Evolutionary conservation across 1,140 invertebrate genomes (phyloP), one percentile per base, ranked within the genome.

Genomic region (Brachionus plicatilis): DNA sequence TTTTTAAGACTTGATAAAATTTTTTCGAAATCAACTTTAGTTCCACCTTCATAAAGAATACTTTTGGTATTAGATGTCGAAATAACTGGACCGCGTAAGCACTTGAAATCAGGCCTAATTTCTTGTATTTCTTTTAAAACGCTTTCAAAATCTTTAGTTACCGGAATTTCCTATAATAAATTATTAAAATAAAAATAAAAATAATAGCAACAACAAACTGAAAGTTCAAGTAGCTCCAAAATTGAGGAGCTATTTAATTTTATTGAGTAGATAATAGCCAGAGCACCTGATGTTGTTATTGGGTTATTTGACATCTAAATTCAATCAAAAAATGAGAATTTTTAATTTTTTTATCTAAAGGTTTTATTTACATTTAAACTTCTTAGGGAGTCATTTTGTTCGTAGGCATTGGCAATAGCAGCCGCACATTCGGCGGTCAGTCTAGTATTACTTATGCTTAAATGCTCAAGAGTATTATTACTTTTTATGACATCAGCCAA

Each of bases 271-370:
- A 87, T 87, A 20, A 89, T 56, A 8, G 88, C 87, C n/a, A 90
- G 86, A 53, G 88, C 88, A n/a, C 89, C 89, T 11, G 86, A 86
- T 11, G 89, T 89, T 43, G 87, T 88, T 29, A 90, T 87, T n/a
- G 88, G 86, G 85, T 90, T 90, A 85, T 89, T 88, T 12, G 88
- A 88, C 86, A 89, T 89, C 88, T 89, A 84, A 45, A 85, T 37
- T 53, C 1, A 65, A 85, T 83, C 65, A 27, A 37, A 27, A 24
- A 85, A 47, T 12, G 45, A 65, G n/a, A 24, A 12, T n/a, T 27
- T 47, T 6, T 7, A 37, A 6, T 1, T 37, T 37, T 37, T 37
- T 37, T 37, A 37, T 37, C 33, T 7, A 37, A 6, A 6, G 33
- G 6, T 37, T 6, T 37, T 37, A 7, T 17, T 72, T 86, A 90